Evolutionary conservation across 53 echinoderm and acorn worm genomes (phyloP).

Genomic region (Luidia sarsii): DNA sequence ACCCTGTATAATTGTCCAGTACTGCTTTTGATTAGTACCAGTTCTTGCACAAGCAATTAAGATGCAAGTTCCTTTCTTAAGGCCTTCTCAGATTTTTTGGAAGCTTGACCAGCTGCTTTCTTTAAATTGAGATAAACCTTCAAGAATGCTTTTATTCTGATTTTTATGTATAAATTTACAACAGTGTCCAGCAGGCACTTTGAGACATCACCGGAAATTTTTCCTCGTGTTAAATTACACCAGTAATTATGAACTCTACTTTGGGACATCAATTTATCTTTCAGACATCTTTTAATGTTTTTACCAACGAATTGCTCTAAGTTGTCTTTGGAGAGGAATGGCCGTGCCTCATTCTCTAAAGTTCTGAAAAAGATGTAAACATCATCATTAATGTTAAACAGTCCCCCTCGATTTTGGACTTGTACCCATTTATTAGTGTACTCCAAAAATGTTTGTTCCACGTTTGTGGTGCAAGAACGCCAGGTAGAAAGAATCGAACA

Average conservation of each 20-base stretch:
- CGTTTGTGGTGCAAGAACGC: no score
- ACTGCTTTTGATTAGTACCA: no score
- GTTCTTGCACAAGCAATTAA: neutral
- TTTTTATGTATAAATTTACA: conserved; percentile 9
- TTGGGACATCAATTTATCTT: neutral
- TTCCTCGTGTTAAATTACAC: conserved; percentile 15
- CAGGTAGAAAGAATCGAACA: no score
- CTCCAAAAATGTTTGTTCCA: no score
- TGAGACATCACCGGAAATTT: conserved; percentile 1
- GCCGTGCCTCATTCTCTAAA: no score
- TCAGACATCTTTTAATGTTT: neutral
- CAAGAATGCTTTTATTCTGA: conserved; percentile 13
- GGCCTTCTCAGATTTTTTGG: conserved; percentile 28
- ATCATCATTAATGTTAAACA: no score
- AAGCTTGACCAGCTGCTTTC: neutral
- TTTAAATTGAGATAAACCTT: conserved; percentile 26
- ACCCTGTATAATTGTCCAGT: neutral
- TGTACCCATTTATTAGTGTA: no score
- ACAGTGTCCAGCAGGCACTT: neutral
- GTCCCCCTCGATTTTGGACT: no score
- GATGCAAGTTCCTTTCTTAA: neutral
- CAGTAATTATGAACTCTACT: conserved; percentile 12
- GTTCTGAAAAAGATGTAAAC: no score
- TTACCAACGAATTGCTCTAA: neutral
- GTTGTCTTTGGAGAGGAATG: neutral